These are phyloP conservation scores for Philaethria dido DNA, from an alignment of 2,888 invertebrate species.

Conservation along the genomic window DNA sequence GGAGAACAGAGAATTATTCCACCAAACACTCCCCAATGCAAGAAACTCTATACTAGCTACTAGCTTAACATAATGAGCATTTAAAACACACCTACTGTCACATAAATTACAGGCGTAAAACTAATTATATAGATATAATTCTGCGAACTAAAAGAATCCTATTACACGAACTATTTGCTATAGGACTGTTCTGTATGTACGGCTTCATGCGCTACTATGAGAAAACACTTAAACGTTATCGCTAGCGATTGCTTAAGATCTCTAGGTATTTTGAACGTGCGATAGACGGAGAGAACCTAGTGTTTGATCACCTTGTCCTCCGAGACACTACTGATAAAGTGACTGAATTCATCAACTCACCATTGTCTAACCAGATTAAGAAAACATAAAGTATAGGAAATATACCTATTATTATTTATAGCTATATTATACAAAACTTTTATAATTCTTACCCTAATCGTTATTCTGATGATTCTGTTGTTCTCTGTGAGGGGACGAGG, in stretches of 20 bases:
- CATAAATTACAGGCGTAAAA: constrained; percentile 5
- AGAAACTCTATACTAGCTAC: no score
- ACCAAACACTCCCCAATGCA: no score
- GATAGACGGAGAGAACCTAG: background rate
- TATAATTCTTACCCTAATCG: no score
- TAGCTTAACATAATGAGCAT: background rate
- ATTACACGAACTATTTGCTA: constrained; percentile 29
- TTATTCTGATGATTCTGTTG: no score
- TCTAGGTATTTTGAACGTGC: background rate
- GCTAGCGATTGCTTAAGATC: constrained; percentile 7
- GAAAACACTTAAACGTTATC: constrained; percentile 9
- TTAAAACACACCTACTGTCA: background rate
- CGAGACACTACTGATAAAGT: background rate
- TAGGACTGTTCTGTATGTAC: constrained; percentile 14
- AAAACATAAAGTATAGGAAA: no score
- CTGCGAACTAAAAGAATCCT: constrained; percentile 29
- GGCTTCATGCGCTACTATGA: constrained; percentile 25
- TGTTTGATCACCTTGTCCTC: background rate
- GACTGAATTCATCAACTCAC: background rate
- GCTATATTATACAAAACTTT: no score
- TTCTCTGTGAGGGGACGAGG: no score
- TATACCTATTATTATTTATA: no score
- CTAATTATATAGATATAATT: constrained; percentile 18
- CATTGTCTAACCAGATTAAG: no score
- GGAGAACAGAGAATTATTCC: no score